Evolutionary conservation across 2,888 invertebrate species (phyloP).

Genomic region (Oeneis ivallda): DNA sequence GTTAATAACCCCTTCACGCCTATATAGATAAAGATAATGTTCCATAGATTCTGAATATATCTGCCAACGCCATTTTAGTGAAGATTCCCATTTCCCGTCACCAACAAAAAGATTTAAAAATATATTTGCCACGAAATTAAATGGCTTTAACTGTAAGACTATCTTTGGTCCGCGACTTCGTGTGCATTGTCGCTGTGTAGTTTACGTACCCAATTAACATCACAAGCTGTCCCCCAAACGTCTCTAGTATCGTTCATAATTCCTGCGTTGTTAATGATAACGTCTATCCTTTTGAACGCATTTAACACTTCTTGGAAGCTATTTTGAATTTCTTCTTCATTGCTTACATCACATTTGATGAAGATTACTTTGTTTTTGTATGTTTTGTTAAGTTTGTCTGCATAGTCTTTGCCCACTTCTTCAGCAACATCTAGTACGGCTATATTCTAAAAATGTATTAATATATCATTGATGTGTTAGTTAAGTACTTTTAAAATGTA

Average conservation of each 20-base stretch:
- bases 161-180: too few species aligned
- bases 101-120: too few species aligned
- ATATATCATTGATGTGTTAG: not conserved
- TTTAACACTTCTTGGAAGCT: constrained; percentile 49
- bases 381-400: constrained; percentile 44
- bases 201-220: constrained; percentile 54
- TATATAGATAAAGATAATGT: too few species aligned
- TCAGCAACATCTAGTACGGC: constrained; percentile 54
- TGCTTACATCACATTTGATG: constrained; percentile 54
- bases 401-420: constrained; percentile 46
- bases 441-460: constrained; percentile 42
- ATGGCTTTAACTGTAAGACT: too few species aligned
- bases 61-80: too few species aligned
- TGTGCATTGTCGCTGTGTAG: not conserved
- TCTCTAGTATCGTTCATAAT: constrained; percentile 51
- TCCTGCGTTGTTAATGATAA: constrained; percentile 59
- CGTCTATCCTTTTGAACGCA: constrained; percentile 49
- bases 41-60: too few species aligned
- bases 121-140: too few species aligned
- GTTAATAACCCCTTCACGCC: too few species aligned
- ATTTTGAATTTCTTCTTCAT: constrained; percentile 47
- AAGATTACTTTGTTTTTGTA: constrained; percentile 48
- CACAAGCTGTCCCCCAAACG: constrained; percentile 51
- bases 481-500: too few species aligned
- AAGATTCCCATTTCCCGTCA: too few species aligned